These are phyloP conservation scores for Oreochromis grahami DNA, from an alignment of 2,797 vertebrate species.

Conservation along the genomic window DNA sequence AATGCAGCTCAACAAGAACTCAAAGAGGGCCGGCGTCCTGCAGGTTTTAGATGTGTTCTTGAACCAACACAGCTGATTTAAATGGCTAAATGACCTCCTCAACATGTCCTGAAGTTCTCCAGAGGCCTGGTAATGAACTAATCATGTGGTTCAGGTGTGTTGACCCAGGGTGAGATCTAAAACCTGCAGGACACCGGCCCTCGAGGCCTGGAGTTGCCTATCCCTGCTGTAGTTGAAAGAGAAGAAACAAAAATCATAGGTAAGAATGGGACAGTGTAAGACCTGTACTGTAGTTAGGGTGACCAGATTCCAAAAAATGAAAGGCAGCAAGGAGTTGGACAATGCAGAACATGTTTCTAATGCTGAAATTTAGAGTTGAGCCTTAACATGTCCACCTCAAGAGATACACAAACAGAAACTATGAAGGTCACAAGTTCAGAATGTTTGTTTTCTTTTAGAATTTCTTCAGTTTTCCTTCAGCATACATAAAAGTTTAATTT, in stretches of 20 bases:
- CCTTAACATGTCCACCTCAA: not conserved
- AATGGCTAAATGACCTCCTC: not conserved
- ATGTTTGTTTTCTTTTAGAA: not conserved
- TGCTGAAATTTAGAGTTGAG: not conserved
- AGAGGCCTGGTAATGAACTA: not conserved
- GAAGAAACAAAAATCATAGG: fast-evolving
- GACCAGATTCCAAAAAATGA: not conserved
- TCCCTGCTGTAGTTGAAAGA: not conserved
- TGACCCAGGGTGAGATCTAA: not conserved
- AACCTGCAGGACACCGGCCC: not conserved
- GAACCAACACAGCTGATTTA: not conserved
- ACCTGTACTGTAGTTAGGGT: not conserved
- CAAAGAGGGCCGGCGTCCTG: not conserved
- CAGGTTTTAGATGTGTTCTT: not conserved
- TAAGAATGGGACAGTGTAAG: not conserved
- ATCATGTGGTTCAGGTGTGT: not conserved
- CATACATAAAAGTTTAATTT: not conserved
- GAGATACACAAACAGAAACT: not conserved
- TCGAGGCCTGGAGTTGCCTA: fast-evolving
- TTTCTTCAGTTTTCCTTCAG: not conserved
- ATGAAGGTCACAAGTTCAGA: not conserved
- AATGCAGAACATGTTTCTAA: not conserved
- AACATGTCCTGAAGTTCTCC: not conserved
- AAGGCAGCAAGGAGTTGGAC: too few relatives aligned
- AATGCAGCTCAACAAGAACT: not conserved